Evolutionary conservation across 1,140 invertebrate species (phyloP).

Genomic region (Lethrus apterus): DNA sequence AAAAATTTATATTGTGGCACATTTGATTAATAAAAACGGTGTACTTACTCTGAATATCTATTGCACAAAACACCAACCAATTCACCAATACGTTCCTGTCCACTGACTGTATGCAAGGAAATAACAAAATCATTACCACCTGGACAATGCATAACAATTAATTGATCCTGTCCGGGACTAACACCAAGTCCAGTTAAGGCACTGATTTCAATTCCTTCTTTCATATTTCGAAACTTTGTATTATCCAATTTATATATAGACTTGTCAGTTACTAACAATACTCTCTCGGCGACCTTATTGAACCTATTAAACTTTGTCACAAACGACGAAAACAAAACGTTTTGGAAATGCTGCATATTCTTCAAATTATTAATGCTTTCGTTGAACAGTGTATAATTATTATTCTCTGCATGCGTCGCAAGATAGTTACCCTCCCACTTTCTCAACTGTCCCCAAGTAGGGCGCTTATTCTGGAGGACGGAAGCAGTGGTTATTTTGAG

Average conservation of each 20-base stretch:
- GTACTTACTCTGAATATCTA: conserved; percentile 65
- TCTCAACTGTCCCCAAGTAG: conserved; percentile 74
- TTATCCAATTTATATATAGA: conserved; percentile 85
- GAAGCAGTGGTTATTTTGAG: conserved; percentile 73
- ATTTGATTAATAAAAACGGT: conserved; percentile 12
- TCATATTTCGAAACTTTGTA: conserved; percentile 80
- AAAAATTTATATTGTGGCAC: conserved; percentile 1
- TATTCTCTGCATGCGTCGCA: conserved; percentile 67
- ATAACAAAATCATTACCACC: conserved; percentile 87
- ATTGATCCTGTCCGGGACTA: conserved; percentile 76
- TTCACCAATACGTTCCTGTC: conserved; percentile 76
- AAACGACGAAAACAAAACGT: conserved; percentile 55
- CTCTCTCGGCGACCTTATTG: conserved; percentile 85
- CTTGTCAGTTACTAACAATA: conserved; percentile 80
- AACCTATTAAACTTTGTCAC: conserved; percentile 61
- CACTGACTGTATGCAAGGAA: conserved; percentile 52
- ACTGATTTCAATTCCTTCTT: conserved; percentile 51
- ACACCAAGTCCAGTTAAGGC: conserved; percentile 72
- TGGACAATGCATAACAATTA: conserved; percentile 82
- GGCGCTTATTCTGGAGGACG: conserved; percentile 63
- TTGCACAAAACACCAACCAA: conserved; percentile 75
- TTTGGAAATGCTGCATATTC: conserved; percentile 62
- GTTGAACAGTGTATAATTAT: conserved; percentile 60
- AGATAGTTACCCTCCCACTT: conserved; percentile 93
- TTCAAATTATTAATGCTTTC: conserved; percentile 62